Percentiles rank a stretch among this genome's conserved stretches.
Evolutionary conservation across 1,140 invertebrate genomes (phyloP).

Genomic region (Globodera rostochiensis): DNA sequence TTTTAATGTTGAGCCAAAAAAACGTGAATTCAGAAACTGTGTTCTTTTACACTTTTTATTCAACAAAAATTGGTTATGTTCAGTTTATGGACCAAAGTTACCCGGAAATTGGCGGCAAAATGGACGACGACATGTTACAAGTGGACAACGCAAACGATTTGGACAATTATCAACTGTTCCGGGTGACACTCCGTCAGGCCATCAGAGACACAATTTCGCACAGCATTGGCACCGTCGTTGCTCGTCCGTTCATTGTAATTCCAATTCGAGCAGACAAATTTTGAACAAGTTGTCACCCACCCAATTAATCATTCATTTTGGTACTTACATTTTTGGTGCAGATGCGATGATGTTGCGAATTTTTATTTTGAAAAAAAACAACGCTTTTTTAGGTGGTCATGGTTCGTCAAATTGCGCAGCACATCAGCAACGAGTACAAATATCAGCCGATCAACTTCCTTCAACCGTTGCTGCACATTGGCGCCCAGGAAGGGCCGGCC

Average conservation of each 20-base stretch:
- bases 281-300: too few species aligned
- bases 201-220: constrained; percentile 49
- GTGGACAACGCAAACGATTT: constrained; percentile 41
- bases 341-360: too few species aligned
- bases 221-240: constrained; percentile 43
- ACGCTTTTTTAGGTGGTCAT: constrained; percentile 42
- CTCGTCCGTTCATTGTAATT: constrained; percentile 27
- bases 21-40: too few species aligned
- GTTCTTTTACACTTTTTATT: constrained; percentile 1
- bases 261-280: constrained; percentile 1
- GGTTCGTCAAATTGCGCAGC: constrained; percentile 61
- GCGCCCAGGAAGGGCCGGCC: constrained; percentile 54
- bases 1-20: too few species aligned
- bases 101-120: constrained; percentile 57
- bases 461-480: constrained; percentile 45
- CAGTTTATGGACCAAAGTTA: constrained; percentile 58
- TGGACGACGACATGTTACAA: constrained; percentile 50
- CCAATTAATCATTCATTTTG: too few species aligned
- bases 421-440: constrained; percentile 58
- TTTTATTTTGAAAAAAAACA: too few species aligned
- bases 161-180: constrained; percentile 22
- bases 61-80: constrained; percentile 6
- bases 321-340: too few species aligned
- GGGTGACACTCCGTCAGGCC: constrained; percentile 46
- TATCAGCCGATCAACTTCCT: constrained; percentile 31